phyloP scores from a whole-genome alignment of 2,888 invertebrate genomes.

The Diachrysia chrysitis region DNA sequence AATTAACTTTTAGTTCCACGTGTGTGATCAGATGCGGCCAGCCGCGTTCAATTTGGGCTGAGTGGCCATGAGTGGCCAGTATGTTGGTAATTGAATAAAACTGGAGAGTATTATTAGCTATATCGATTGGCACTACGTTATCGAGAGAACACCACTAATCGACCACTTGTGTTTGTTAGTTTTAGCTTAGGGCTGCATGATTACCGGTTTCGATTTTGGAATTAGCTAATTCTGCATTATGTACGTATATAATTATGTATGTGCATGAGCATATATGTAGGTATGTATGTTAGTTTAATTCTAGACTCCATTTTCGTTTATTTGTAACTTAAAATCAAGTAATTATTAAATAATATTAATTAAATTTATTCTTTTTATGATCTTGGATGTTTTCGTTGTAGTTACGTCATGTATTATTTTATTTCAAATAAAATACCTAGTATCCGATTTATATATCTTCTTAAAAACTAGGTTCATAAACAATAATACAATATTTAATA shows the following conservation, averaged over 20 bases:
- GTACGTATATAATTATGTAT: no score
- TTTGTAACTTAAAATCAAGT: no score
- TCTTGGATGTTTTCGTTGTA: no score
- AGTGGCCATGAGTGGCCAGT: conserved; percentile 53
- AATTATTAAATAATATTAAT: no score
- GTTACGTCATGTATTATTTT: no score
- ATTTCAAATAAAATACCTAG: no score
- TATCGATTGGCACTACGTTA: conserved; percentile 1
- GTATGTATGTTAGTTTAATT: not conserved
- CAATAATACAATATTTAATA: no score
- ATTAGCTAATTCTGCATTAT: not conserved
- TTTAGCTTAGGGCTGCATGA: not conserved
- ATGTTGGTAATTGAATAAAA: conserved; percentile 59
- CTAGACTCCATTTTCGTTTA: no score
- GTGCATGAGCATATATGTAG: no score
- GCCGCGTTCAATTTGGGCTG: conserved; percentile 38
- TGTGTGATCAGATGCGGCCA: conserved; percentile 51
- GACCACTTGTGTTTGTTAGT: not conserved
- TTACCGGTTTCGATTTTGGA: not conserved
- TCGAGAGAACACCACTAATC: not conserved
- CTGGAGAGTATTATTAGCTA: not conserved
- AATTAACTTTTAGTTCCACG: conserved; percentile 15
- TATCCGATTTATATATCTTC: no score
- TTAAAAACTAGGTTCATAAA: no score
- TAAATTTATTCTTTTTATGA: no score